A percentile compares a stretch with the other conserved stretches of the same genome.
Evolutionary conservation across 1,140 invertebrate species (phyloP).

Genomic region (Geopemphigus sp.): DNA sequence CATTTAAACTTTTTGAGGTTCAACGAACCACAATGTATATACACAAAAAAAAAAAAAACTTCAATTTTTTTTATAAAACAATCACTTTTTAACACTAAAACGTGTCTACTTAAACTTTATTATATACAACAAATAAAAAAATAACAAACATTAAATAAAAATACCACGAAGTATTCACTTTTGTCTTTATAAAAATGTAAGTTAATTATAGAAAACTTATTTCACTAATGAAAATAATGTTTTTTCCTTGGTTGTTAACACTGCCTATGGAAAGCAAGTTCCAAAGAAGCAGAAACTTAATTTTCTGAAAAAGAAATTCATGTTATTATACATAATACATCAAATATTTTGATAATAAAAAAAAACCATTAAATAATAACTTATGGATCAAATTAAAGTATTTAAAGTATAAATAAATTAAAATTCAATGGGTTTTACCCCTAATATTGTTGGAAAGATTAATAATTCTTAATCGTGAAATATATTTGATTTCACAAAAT

Average conservation of each 20-base stretch:
- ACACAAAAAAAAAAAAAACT: constrained; percentile 1
- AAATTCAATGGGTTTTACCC: constrained; percentile 18
- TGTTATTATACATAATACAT: background rate
- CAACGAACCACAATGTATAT: background rate
- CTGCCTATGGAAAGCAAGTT: background rate
- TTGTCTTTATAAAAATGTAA: constrained; percentile 34
- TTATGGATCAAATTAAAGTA: too few relatives aligned
- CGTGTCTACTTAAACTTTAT: constrained; percentile 42
- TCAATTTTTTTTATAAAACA: background rate
- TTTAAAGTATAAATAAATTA: background rate
- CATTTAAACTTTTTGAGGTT: constrained; percentile 37
- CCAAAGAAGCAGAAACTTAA: background rate
- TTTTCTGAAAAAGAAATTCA: constrained; percentile 27
- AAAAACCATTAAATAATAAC: too few relatives aligned
- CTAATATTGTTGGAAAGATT: background rate
- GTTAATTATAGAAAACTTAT: constrained; percentile 37
- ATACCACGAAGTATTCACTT: constrained; percentile 45
- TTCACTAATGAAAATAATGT: constrained; percentile 47
- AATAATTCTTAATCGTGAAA: too few relatives aligned
- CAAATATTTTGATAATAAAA: background rate
- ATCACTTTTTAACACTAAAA: constrained; percentile 48
- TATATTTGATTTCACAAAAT: too few relatives aligned
- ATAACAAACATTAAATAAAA: constrained; percentile 47
- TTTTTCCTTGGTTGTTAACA: constrained; percentile 24
- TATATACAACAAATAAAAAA: constrained; percentile 47